Evolutionary conservation across 2,797 vertebrate genomes (phyloP).

Genomic region (Dromococcyx pavoninus): DNA sequence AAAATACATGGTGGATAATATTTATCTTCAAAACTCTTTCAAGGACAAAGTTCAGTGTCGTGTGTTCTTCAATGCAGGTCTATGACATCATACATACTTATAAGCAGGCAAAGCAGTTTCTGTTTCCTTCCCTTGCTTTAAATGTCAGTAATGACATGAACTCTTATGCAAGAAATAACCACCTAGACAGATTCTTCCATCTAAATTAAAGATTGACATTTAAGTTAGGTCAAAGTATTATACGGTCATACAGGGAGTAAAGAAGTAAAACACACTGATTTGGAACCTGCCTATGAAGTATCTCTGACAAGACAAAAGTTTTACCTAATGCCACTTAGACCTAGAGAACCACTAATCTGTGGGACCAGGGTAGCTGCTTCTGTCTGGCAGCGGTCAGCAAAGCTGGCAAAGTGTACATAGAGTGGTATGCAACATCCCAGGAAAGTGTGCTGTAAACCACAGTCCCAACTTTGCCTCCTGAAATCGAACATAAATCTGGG

Average conservation of each 20-base stretch:
- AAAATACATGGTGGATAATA: not conserved
- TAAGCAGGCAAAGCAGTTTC: not conserved
- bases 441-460: not conserved
- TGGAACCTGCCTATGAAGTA: not conserved
- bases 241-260: not conserved
- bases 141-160: not conserved
- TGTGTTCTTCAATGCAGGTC: not conserved
- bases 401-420: not conserved
- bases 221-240: not conserved
- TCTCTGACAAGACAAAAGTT: not conserved
- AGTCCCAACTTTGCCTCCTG: not conserved
- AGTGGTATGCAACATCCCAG: not conserved
- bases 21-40: not conserved
- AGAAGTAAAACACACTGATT: not conserved
- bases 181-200: not conserved
- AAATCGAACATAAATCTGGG: not conserved
- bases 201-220: not conserved
- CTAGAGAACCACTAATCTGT: not conserved
- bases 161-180: conserved; percentile 1
- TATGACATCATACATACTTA: not conserved
- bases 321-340: not conserved
- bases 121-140: not conserved
- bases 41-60: not conserved
- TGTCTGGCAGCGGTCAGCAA: not conserved
- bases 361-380: not conserved